Evolutionary conservation across 2,888 invertebrate species (phyloP), one percentile per base, ranked within the genome.

Genomic region (Drosophila yooni): DNA sequence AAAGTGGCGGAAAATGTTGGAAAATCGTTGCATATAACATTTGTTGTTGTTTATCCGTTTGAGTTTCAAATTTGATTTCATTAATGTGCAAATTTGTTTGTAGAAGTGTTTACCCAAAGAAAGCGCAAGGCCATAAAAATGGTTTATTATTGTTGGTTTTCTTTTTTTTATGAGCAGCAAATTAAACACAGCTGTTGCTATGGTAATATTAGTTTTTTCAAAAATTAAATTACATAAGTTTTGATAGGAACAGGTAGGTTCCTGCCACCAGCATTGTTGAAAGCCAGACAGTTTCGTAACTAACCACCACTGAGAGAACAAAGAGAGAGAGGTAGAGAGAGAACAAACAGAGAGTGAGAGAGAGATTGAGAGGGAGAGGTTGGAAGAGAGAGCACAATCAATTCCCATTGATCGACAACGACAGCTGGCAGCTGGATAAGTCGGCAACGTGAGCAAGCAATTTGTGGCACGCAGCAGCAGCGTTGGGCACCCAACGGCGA

Each of bases 381-480:
- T 38, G 36, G 21, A 3, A 40, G 40, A 53, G 65, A 50, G 51
- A 29, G 46, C 51, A 52, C 48, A 64, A 65, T 46, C 58, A 60
- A 76, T 78, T 68, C 56, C 66, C 76, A 87, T 79, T 86, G 84
- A 84, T 89, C 82, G 80, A 71, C 65, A 67, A 71, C 68, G 77
- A 67, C 85, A 89, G 85, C 84, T 85, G 85, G 51, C 56, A 57
- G 40, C 40, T 40, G 56, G 74, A 86, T 66, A 70, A 66, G 62
- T 66, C 40, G 27, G 62, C 74, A 63, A 63, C 69, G 79, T 89
- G 84, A 89, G 84, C 69, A 59, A 79, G 76, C 85, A 87, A 81
- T 87, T 89, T 84, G 78, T 68, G 87, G 83, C 83, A 86, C 73
- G 76, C 87, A 83, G 67, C 87, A 83, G 67, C 87, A 78, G 65